Base-by-base conservation (phyloP, 2,113 vertebrate genomes). In the Electrona antarctica region DNA sequence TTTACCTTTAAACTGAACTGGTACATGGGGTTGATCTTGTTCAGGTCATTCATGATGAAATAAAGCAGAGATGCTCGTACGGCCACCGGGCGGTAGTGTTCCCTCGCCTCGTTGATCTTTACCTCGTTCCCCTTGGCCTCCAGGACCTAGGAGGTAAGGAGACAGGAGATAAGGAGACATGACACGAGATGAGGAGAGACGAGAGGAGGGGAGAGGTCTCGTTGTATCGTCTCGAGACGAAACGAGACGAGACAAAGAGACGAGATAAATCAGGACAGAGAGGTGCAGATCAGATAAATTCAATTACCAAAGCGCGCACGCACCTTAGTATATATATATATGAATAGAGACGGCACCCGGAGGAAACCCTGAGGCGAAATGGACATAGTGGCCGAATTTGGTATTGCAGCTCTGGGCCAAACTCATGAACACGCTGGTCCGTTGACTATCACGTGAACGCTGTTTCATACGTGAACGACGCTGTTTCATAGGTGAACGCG, bases 11-110 rank as follows among this genome's bases (percentile, higher is more conserved):
- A 92, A 71, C 93, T 95, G 89, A 95, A 94, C 83, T 95, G 93
- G 82, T 95, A 95, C 94, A 94, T 93, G 60, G 92, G 83, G 88
- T 90, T 95, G 90, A 95, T 96, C 92, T 95, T 94, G 89, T 94
- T 94, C 67, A 94, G 89, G 79, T 95, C 93, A 52, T 94, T 94
- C 89, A 89, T 91, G 85, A 95, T 94, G 64, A 96, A 95, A 85
- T 86, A 96, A 70, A 95, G 92, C 60, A 94, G 73, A 3, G 93
- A 94, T 7, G 93, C 93, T 78, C 91, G 92, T 80, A 92, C 90
- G 46, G 93, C 92, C 29, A 93, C 94, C 1, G 90, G 86, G 11
- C 92, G 91, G 73, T 95, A 95, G 75, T 93, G 91, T 15, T 95
- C 93, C 69, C 69, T 81, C 47, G 91, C 92, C 84, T 95, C 92